Evolutionary conservation across 2,888 invertebrate genomes (phyloP).

Genomic region (Orchestes rusci): DNA sequence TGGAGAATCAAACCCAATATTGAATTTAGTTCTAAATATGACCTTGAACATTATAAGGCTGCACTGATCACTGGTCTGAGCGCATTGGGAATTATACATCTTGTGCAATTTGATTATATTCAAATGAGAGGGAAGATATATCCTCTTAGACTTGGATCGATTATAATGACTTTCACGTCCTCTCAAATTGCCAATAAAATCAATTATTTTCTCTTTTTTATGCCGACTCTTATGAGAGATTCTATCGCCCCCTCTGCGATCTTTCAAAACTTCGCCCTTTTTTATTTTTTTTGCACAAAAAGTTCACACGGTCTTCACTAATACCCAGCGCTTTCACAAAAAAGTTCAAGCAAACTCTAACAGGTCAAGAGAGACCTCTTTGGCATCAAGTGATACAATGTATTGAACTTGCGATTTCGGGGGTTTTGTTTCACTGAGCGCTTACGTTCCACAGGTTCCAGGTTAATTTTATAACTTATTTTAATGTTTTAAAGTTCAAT

Average conservation of each 20-base stretch:
- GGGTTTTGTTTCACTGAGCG: not conserved
- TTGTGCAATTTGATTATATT: conserved; percentile 3
- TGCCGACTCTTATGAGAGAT: not conserved
- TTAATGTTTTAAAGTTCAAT: no score
- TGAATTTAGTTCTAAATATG: conserved; percentile 12
- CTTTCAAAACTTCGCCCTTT: not conserved
- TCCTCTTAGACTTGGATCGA: not conserved
- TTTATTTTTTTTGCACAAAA: not conserved
- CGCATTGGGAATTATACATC: not conserved
- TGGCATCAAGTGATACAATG: not conserved
- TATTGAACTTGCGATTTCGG: not conserved
- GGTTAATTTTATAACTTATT: not conserved
- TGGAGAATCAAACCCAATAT: conserved; percentile 13
- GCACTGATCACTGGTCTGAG: not conserved
- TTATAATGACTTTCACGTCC: conserved; percentile 6
- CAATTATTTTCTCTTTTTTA: conserved; percentile 3
- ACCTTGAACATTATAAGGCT: conserved; percentile 4
- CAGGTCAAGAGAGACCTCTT: not conserved
- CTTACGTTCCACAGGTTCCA: not conserved
- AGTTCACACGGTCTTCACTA: not conserved
- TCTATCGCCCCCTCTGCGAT: conserved; percentile 4
- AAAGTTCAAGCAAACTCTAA: not conserved
- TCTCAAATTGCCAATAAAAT: conserved; percentile 3
- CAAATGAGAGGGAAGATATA: not conserved
- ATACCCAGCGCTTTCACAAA: not conserved